These are phyloP conservation scores for Neopelma chrysocephalum DNA, from an alignment of 2,797 vertebrate genomes.

Conservation along the genomic window DNA sequence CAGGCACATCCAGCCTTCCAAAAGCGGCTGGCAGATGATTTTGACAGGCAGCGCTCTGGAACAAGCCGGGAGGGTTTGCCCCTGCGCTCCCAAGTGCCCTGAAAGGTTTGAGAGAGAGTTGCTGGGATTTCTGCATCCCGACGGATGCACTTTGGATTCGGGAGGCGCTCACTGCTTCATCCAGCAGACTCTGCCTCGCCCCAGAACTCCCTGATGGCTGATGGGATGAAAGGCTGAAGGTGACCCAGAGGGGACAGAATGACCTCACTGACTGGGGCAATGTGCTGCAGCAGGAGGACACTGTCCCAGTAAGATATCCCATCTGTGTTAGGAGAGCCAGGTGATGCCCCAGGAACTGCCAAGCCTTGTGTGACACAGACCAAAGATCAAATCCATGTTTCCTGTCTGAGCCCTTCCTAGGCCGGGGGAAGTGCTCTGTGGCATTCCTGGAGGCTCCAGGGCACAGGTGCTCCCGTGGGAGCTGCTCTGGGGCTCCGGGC, in stretches of 20 bases:
- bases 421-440: neutral
- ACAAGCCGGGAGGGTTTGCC: neutral
- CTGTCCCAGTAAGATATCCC: neutral
- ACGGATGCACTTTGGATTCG: fast-evolving
- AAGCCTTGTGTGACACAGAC: neutral
- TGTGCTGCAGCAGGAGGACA: neutral
- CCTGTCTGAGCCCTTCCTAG: neutral
- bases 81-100: neutral
- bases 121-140: neutral
- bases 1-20: neutral
- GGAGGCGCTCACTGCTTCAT: neutral
- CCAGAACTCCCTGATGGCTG: neutral
- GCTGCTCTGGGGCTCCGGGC: neutral
- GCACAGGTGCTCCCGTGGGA: neutral
- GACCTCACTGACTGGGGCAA: neutral
- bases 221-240: neutral
- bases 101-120: neutral
- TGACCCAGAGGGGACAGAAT: neutral
- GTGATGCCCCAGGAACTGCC: neutral
- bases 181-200: neutral
- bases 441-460: neutral
- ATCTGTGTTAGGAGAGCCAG: neutral
- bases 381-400: neutral
- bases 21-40: neutral
- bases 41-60: neutral